A percentile compares a stretch with the other conserved stretches of the same genome.
Evolutionary conservation across 2,888 invertebrate species (phyloP).

Genomic region (Lithophane semibrunnea): DNA sequence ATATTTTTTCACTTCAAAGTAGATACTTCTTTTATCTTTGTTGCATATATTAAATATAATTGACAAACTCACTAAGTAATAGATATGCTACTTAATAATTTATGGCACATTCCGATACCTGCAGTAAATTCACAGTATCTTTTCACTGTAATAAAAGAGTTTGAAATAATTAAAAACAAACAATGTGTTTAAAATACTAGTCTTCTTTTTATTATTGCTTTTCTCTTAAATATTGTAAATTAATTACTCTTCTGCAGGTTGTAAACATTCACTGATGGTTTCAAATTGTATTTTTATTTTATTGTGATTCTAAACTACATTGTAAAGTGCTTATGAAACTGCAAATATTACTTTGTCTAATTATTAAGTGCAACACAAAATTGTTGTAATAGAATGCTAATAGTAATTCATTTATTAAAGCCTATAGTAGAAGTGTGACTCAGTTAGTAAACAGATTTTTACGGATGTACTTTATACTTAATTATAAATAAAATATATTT

Average conservation of each 20-base stretch:
- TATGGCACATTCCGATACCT: constrained; percentile 3
- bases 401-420: constrained; percentile 12
- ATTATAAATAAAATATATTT: constrained; percentile 59
- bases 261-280: background rate
- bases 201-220: background rate
- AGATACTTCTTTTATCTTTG: background rate
- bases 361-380: constrained; percentile 26
- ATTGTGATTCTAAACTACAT: background rate
- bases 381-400: constrained; percentile 21
- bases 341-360: constrained; percentile 2
- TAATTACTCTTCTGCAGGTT: background rate
- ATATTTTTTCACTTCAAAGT: background rate
- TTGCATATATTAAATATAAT: background rate
- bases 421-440: constrained; percentile 7
- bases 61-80: background rate
- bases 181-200: background rate
- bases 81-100: constrained; percentile 8
- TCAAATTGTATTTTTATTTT: background rate
- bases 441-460: constrained; percentile 19
- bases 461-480: constrained; percentile 16
- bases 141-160: background rate
- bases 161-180: background rate
- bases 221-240: background rate
- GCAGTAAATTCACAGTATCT: background rate
- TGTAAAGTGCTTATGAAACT: background rate